phyloP scores from a whole-genome alignment of 2,888 invertebrate genomes.

The Ceramica pisi region DNA sequence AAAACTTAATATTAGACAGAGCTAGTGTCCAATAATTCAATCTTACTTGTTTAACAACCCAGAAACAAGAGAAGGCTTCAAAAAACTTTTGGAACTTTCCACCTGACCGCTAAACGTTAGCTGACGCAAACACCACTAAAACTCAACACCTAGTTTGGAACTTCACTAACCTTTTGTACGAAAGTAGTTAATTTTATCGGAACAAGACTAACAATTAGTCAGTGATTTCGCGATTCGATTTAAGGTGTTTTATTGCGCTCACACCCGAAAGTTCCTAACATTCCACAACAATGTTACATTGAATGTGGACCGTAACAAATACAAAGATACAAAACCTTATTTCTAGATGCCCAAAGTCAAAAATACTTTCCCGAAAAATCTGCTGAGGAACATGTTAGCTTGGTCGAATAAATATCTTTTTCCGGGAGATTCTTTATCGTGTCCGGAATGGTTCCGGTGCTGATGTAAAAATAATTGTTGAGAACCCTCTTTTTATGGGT shows the following conservation, averaged over 20 bases:
- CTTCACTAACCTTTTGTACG: conserved; percentile 49
- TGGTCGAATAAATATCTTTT: conserved; percentile 79
- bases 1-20: conserved; percentile 17
- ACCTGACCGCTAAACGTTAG: conserved; percentile 44
- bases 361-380: conserved; percentile 33
- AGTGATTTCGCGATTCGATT: conserved; percentile 81
- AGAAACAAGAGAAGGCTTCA: conserved; percentile 37
- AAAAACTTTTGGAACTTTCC: conserved; percentile 46
- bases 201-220: conserved; percentile 82
- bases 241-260: conserved; percentile 81
- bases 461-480: conserved; percentile 84
- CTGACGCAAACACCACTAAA: conserved; percentile 45
- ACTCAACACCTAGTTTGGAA: conserved; percentile 57
- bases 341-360: conserved; percentile 52
- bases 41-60: conserved; percentile 27
- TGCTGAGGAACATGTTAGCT: conserved; percentile 56
- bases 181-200: conserved; percentile 77
- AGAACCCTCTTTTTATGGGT: conserved; percentile 74
- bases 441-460: conserved; percentile 77
- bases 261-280: conserved; percentile 75
- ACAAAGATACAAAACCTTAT: conserved; percentile 52
- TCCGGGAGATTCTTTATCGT: conserved; percentile 81
- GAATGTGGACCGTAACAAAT: conserved; percentile 15
- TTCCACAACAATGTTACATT: conserved; percentile 64
- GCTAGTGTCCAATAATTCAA: conserved; percentile 26